phyloP scores from a whole-genome alignment of 2,113 vertebrate species.

The Odocoileus hemionus region DNA sequence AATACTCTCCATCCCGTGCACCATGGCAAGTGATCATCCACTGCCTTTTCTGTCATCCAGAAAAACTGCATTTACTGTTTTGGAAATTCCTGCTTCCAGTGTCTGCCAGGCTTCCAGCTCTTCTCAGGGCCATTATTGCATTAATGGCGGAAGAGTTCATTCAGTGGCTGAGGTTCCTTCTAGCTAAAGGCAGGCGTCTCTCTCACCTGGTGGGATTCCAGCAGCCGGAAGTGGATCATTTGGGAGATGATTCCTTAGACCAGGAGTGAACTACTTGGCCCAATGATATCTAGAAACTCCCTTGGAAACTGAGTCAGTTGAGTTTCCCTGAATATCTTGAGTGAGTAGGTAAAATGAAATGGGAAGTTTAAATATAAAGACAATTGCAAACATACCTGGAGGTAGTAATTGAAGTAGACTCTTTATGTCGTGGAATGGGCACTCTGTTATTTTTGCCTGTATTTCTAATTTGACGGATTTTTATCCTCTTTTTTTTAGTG shows the following conservation, averaged over 20 bases:
- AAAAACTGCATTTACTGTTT: not conserved
- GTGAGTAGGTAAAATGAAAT: constrained; percentile 7
- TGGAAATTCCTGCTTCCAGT: not conserved
- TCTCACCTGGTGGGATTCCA: not conserved
- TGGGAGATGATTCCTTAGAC: not conserved
- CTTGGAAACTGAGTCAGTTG: not conserved
- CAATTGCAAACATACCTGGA: not conserved
- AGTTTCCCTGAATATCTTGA: constrained; percentile 1
- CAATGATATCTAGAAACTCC: not conserved
- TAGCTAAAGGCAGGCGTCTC: not conserved
- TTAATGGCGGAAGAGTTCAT: not conserved
- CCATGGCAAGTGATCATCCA: not conserved
- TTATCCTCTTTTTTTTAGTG: not conserved
- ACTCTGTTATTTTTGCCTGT: constrained; percentile 50
- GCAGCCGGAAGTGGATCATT: not conserved
- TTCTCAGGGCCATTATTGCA: not conserved
- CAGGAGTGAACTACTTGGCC: not conserved
- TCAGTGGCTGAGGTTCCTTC: not conserved
- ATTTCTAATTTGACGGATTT: constrained; percentile 40
- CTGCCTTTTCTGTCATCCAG: not conserved
- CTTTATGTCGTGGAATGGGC: not conserved
- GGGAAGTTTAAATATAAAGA: constrained; percentile 15
- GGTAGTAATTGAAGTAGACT: not conserved
- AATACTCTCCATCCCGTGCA: not conserved
- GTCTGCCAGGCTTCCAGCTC: not conserved